Percentiles rank a stretch among this genome's conserved stretches.
Evolutionary conservation across 2,888 invertebrate genomes (phyloP).

Genomic region (Seladonia tumulorum): DNA sequence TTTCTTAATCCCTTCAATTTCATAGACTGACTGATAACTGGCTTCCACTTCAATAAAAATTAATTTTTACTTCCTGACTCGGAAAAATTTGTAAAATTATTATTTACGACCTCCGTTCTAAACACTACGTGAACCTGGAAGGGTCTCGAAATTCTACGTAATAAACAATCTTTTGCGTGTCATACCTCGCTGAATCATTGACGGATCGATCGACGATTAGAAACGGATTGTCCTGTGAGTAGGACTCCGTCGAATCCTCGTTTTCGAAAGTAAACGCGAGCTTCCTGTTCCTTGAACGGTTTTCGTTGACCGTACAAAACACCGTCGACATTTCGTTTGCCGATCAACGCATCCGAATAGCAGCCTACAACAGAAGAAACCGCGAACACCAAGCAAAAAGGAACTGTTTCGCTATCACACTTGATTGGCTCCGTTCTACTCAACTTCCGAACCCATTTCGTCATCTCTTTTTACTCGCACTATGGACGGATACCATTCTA

Average conservation of each 20-base stretch:
- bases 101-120: neutral
- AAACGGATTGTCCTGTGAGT: conserved; percentile 28
- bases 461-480: neutral
- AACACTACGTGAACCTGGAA: neutral
- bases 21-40: neutral
- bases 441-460: neutral
- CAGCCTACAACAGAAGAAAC: conserved; percentile 1
- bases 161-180: conserved; percentile 27
- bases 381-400: conserved; percentile 8
- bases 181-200: conserved; percentile 51
- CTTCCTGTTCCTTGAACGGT: conserved; percentile 24
- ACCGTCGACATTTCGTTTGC: conserved; percentile 29
- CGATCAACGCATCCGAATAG: conserved; percentile 4
- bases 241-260: conserved; percentile 21
- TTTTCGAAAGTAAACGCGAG: conserved; percentile 8
- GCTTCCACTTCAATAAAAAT: neutral
- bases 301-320: conserved; percentile 2
- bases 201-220: conserved; percentile 26
- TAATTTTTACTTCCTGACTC: neutral
- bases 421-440: neutral
- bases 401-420: conserved; percentile 10
- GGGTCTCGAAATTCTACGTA: conserved; percentile 23
- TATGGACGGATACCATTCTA: neutral
- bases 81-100: neutral
- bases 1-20: neutral